These are phyloP conservation scores for Torymus tubicola DNA, from an alignment of 2,888 invertebrate species.

Conservation along the genomic window DNA sequence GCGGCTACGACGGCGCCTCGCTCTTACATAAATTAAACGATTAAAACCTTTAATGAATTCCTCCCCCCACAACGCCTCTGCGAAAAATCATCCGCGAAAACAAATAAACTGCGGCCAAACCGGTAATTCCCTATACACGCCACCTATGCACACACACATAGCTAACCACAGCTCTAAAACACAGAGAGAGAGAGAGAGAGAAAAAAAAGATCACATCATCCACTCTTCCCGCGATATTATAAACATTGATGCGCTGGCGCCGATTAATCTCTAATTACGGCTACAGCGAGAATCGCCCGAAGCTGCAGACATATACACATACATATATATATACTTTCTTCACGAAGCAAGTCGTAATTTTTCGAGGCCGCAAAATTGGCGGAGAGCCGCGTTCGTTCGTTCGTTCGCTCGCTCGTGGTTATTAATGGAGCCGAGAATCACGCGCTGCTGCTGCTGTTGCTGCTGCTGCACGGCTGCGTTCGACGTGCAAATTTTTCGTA, in stretches of 20 bases:
- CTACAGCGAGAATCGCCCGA: conserved; percentile 65
- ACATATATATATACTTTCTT: too few relatives aligned
- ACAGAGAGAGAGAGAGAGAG: too few relatives aligned
- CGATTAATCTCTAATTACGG: conserved; percentile 72
- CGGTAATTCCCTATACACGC: conserved; percentile 27
- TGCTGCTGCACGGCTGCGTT: conserved; percentile 48
- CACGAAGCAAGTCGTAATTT: conserved; percentile 62
- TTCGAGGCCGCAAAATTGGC: conserved; percentile 61
- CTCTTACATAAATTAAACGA: conserved; percentile 36
- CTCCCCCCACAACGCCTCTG: neutral
- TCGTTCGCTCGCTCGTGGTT: conserved; percentile 62
- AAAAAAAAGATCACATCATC: too few relatives aligned
- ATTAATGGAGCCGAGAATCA: conserved; percentile 66
- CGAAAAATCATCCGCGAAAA: neutral
- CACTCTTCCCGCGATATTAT: conserved; percentile 7
- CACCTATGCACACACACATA: too few relatives aligned
- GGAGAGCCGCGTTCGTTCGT: neutral
- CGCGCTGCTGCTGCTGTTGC: conserved; percentile 39
- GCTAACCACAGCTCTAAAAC: too few relatives aligned
- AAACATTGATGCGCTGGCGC: conserved; percentile 26
- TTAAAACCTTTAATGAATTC: conserved; percentile 38
- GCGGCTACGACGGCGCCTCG: too few relatives aligned
- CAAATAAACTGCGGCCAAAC: conserved; percentile 35
- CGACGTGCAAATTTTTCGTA: conserved; percentile 48
- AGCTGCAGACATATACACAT: conserved; percentile 51